A percentile compares a stretch with the other conserved stretches of the same genome.
Evolutionary conservation across 2,113 vertebrate species (phyloP).

Genomic region (Charadrius vociferus): DNA sequence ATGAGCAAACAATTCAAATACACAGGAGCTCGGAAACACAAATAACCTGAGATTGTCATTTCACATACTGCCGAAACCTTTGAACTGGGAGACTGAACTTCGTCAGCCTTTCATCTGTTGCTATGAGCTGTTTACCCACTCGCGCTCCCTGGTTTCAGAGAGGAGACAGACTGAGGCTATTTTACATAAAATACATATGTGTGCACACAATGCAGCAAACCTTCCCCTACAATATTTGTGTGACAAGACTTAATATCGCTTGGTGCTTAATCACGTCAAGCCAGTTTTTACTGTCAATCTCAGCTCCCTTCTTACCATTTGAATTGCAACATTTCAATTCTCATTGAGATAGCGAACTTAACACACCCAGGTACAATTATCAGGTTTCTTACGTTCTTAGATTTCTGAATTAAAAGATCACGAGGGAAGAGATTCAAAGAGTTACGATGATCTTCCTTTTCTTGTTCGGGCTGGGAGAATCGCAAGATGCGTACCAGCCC

Average conservation of each 20-base stretch:
- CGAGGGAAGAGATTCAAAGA: neutral
- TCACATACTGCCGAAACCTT: slow-evolving; percentile 12
- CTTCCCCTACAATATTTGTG: neutral
- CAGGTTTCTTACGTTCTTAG: slow-evolving; percentile 28
- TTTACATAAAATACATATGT: slow-evolving; percentile 18
- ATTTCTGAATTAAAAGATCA: neutral
- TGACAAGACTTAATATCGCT: neutral
- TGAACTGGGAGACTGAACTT: slow-evolving; percentile 25
- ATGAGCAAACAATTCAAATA: neutral
- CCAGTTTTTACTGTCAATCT: slow-evolving; percentile 52
- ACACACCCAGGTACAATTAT: neutral
- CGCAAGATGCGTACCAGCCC: fast-evolving
- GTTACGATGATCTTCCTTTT: neutral
- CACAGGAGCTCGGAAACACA: neutral
- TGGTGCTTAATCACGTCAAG: slow-evolving; percentile 41
- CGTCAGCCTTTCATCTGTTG: slow-evolving; percentile 26
- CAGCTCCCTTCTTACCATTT: neutral
- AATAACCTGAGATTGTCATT: slow-evolving; percentile 27
- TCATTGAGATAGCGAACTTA: neutral
- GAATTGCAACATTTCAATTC: slow-evolving; percentile 22
- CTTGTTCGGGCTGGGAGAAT: neutral
- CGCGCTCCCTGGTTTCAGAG: neutral
- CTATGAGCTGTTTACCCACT: slow-evolving; percentile 22
- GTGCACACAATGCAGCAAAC: neutral
- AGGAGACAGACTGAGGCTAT: neutral